Evolutionary conservation across 2,113 vertebrate species (phyloP).

Genomic region (Thamnophis sirtalis): DNA sequence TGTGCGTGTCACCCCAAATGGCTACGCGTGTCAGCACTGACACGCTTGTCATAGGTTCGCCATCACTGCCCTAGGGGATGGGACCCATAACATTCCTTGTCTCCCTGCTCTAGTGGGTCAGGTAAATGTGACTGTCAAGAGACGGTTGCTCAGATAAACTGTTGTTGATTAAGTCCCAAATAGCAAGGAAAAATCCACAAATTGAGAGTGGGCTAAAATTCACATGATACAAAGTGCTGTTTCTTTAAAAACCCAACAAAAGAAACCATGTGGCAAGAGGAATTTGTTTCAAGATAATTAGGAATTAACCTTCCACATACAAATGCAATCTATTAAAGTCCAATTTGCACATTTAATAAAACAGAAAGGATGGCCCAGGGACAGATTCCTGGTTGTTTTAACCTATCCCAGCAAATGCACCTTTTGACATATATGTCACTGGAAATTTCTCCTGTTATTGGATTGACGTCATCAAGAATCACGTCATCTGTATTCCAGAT

Average conservation of each 20-base stretch:
- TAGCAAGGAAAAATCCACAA: neutral
- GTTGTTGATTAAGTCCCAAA: neutral
- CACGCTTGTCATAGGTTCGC: too few species aligned
- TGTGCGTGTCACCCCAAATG: too few species aligned
- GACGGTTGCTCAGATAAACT: too few species aligned
- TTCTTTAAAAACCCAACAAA: neutral
- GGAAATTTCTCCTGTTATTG: constrained; percentile 83
- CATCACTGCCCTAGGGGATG: too few species aligned
- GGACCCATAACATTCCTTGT: too few species aligned
- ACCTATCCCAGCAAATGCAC: constrained; percentile 54
- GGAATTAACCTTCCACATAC: neutral
- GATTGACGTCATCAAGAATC: constrained; percentile 89
- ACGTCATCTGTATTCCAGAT: constrained; percentile 93
- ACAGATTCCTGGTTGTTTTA: neutral
- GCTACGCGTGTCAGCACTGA: too few species aligned
- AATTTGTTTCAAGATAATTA: neutral
- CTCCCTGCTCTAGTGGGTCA: too few species aligned
- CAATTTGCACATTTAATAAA: neutral
- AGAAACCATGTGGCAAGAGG: neutral
- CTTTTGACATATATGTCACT: constrained; percentile 95
- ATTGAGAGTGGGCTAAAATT: neutral
- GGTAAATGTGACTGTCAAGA: too few species aligned
- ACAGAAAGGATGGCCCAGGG: neutral
- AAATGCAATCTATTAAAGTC: neutral
- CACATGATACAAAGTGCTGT: neutral